These are phyloP conservation scores for Tenthredo livida DNA, from an alignment of 2,888 invertebrate species.

Conservation along the genomic window DNA sequence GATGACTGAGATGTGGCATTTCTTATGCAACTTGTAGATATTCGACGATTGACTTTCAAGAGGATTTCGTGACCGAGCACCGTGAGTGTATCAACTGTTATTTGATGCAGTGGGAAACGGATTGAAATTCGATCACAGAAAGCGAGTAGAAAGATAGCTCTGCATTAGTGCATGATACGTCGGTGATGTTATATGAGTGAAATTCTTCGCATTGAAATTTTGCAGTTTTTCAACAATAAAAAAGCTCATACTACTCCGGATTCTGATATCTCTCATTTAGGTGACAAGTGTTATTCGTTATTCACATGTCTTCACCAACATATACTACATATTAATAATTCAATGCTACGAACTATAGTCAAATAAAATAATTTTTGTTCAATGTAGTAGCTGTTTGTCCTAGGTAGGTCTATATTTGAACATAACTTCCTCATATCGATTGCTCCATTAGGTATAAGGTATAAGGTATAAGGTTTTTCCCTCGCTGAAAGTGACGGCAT, in stretches of 20 bases:
- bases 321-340: background rate
- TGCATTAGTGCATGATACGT: background rate
- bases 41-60: constrained; percentile 35
- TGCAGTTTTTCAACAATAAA: background rate
- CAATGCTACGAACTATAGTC: background rate
- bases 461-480: background rate
- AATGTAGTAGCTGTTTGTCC: background rate
- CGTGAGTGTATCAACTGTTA: constrained; percentile 29
- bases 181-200: background rate
- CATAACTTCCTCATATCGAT: background rate
- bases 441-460: background rate
- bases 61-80: constrained; percentile 46
- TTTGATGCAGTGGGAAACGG: constrained; percentile 34
- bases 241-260: background rate
- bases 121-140: constrained; percentile 34
- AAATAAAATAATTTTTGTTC: background rate
- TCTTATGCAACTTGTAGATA: constrained; percentile 24
- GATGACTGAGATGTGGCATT: background rate
- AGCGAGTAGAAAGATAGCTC: background rate
- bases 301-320: background rate
- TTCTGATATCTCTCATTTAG: background rate
- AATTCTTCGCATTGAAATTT: background rate
- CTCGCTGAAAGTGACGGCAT: background rate
- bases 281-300: background rate
- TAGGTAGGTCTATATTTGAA: background rate